phyloP scores from a whole-genome alignment of 2,888 invertebrate species.

The Matsumyia berberina region DNA sequence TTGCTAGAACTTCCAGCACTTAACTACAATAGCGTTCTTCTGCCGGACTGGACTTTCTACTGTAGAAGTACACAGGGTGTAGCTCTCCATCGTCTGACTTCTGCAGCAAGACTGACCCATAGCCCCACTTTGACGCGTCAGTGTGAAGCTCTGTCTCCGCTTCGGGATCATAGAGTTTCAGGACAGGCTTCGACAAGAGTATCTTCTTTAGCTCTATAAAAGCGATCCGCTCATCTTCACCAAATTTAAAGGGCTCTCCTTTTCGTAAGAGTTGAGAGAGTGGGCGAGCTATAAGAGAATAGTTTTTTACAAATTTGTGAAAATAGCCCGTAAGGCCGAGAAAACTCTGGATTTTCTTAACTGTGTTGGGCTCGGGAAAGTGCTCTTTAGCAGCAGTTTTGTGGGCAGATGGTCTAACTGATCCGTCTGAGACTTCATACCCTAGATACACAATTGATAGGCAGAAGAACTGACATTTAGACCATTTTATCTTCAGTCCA shows the following conservation, averaged over 20 bases:
- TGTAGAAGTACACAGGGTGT: slow-evolving; percentile 36
- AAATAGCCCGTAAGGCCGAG: slow-evolving; percentile 10
- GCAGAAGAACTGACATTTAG: slow-evolving; percentile 6
- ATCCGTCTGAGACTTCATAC: background rate
- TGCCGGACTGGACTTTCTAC: slow-evolving; percentile 1
- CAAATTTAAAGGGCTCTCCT: background rate
- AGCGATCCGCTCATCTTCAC: slow-evolving; percentile 71
- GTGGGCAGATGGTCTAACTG: background rate
- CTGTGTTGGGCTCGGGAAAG: slow-evolving; percentile 75
- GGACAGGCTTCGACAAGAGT: slow-evolving; percentile 64
- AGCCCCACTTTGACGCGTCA: slow-evolving; percentile 78
- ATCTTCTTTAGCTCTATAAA: slow-evolving; percentile 77
- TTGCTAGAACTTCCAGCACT: slow-evolving; percentile 46
- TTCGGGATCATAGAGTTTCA: slow-evolving; percentile 27
- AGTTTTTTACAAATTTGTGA: background rate
- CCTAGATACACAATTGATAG: background rate
- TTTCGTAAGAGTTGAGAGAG: background rate
- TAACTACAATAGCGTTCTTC: slow-evolving; percentile 40
- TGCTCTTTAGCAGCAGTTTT: too few relatives aligned
- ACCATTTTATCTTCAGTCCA: slow-evolving; percentile 8
- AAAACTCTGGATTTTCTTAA: slow-evolving; percentile 10
- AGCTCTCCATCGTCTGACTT: slow-evolving; percentile 58
- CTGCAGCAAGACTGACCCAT: slow-evolving; percentile 78
- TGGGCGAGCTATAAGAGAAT: background rate
- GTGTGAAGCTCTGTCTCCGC: slow-evolving; percentile 77